A percentile compares a stretch with the other conserved stretches of the same genome.
phyloP scores from a whole-genome alignment of 2,113 vertebrate species.

The Percopsis transmontana region DNA sequence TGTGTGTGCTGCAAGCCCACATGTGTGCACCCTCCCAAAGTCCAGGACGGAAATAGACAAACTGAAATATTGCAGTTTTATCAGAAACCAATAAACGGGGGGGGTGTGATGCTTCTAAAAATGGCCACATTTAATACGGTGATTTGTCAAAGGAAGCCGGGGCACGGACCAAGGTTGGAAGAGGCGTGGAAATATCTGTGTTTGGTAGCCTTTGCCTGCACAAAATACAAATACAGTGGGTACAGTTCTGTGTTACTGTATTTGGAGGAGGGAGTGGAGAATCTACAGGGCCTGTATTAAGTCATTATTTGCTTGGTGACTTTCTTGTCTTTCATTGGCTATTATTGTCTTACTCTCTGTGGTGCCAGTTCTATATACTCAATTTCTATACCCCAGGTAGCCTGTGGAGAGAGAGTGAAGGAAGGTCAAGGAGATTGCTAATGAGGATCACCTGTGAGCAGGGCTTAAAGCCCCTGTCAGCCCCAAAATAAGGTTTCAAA shows the following conservation, averaged over 20 bases:
- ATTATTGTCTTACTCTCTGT: no score
- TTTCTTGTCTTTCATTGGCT: not conserved
- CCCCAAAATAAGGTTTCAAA: no score
- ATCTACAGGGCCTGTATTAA: not conserved
- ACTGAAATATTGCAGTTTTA: constrained; percentile 73
- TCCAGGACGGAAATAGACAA: constrained; percentile 61
- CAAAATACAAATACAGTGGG: constrained; percentile 15
- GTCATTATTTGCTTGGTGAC: not conserved
- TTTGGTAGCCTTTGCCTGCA: constrained; percentile 26
- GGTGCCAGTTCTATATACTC: no score
- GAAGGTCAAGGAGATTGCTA: no score
- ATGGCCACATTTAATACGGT: constrained; percentile 62
- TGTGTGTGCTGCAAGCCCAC: constrained; percentile 1
- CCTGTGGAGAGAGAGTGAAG: no score
- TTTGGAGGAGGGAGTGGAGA: no score
- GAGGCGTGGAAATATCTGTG: constrained; percentile 54
- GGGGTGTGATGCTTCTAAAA: constrained; percentile 48
- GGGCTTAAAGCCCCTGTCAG: no score
- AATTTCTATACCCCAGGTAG: no score
- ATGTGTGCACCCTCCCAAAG: not conserved
- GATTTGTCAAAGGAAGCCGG: constrained; percentile 62
- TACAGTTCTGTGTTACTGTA: not conserved
- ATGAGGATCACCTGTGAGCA: no score
- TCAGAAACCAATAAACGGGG: constrained; percentile 70
- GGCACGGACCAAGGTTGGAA: constrained; percentile 28